Conservation (phyloP, 30 jellyfish, hydroid and myxozoan species). For the Calvadosia cruxmelitensis region DNA sequence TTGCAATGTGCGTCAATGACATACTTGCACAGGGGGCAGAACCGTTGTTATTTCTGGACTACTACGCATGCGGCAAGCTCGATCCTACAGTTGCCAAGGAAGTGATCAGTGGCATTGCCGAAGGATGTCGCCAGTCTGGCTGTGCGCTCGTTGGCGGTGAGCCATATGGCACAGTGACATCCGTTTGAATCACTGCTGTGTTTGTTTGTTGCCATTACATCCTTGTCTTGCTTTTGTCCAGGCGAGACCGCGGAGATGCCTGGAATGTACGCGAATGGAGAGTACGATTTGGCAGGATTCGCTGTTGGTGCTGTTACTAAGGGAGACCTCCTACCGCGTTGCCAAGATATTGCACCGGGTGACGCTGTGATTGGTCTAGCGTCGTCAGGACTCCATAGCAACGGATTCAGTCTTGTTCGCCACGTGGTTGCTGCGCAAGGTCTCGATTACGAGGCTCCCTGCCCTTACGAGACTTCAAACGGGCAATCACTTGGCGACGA, state of each 20-base stretch:
- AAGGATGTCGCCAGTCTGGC: constrained; percentile 82
- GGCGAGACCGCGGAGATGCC: constrained; percentile 99
- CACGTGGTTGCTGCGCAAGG: constrained; percentile 44
- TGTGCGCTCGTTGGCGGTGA: constrained; percentile 92
- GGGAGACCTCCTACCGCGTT: constrained; percentile 36
- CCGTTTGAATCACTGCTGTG: background rate
- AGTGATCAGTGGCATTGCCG: constrained; percentile 84
- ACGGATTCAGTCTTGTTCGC: constrained; percentile 86
- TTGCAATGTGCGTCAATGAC: constrained; percentile 95
- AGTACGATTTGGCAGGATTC: constrained; percentile 86
- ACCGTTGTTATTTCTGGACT: constrained; percentile 80
- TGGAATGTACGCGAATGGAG: constrained; percentile 65
- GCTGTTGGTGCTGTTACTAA: constrained; percentile 93
- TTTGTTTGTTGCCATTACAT: background rate
- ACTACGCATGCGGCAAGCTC: constrained; percentile 81
- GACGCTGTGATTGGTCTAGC: constrained; percentile 74
- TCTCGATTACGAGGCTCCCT: constrained; percentile 15
- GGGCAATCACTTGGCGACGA: constrained; percentile 54
- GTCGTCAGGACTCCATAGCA: constrained; percentile 95
- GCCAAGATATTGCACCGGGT: constrained; percentile 38
- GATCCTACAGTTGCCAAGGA: constrained; percentile 47
- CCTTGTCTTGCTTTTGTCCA: background rate
- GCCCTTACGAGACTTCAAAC: constrained; percentile 54
- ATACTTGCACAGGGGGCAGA: constrained; percentile 92
- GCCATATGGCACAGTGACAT: background rate